Conservation (phyloP, 2,888 invertebrate genomes). For the Piscicola geometra region DNA sequence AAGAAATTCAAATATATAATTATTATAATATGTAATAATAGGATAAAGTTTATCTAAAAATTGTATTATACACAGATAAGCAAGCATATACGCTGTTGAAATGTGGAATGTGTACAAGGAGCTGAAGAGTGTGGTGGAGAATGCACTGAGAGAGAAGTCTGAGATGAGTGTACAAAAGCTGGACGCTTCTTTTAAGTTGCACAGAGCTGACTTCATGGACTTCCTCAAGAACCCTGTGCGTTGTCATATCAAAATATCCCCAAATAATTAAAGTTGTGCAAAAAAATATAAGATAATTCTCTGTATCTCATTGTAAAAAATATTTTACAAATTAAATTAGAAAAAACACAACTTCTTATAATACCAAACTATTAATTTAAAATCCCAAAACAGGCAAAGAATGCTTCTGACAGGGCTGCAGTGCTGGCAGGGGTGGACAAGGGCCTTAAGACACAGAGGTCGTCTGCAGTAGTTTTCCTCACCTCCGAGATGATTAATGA, state of each 20-base stretch:
- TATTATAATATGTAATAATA: too few relatives aligned
- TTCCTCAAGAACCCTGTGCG: slow-evolving; percentile 78
- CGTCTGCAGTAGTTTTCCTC: slow-evolving; percentile 57
- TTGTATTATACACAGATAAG: too few relatives aligned
- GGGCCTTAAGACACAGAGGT: slow-evolving; percentile 54
- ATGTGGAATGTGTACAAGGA: slow-evolving; percentile 56
- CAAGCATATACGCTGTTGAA: background rate
- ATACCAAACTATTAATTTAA: too few relatives aligned
- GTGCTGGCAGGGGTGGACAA: slow-evolving; percentile 71
- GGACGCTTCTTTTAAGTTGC: slow-evolving; percentile 71
- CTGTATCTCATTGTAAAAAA: background rate
- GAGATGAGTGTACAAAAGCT: slow-evolving; percentile 59
- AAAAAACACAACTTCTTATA: slow-evolving; percentile 20
- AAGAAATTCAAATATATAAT: too few relatives aligned
- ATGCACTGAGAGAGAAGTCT: slow-evolving; percentile 52
- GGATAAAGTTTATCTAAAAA: too few relatives aligned
- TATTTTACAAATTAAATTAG: background rate
- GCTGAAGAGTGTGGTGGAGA: slow-evolving; percentile 52
- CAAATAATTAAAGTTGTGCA: background rate
- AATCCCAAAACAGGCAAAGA: slow-evolving; percentile 64
- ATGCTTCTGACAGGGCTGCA: slow-evolving; percentile 72
- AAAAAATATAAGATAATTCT: background rate
- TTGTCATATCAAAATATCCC: background rate
- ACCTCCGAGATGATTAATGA: slow-evolving; percentile 84
- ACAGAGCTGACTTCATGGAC: slow-evolving; percentile 79